Conservation (phyloP, 2,888 invertebrate species). For the Polia nebulosa region DNA sequence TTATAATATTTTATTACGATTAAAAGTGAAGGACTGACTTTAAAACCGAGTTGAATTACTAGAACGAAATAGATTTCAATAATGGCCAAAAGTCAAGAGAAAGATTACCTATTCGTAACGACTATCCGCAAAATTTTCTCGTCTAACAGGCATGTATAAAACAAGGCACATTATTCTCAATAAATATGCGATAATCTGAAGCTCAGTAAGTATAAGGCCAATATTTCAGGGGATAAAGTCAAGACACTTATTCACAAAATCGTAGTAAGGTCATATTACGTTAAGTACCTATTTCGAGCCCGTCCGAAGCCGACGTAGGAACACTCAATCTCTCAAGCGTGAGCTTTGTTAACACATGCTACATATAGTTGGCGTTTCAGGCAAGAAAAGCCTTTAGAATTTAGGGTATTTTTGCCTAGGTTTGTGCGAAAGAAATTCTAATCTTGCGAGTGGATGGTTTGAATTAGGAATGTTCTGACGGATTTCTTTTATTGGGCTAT, state of each 20-base stretch:
- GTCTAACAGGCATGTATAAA: not conserved
- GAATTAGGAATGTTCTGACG: not conserved
- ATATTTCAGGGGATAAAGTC: conserved; percentile 16
- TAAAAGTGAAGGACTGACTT: too few species aligned
- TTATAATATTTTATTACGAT: too few species aligned
- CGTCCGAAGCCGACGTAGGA: conserved; percentile 13
- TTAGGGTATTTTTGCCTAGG: not conserved
- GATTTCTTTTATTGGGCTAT: not conserved
- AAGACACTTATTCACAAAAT: conserved; percentile 28
- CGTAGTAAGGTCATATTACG: conserved; percentile 14
- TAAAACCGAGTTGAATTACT: too few species aligned
- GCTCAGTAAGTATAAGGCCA: conserved; percentile 13
- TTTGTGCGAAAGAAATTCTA: conserved; percentile 1
- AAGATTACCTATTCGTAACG: too few species aligned
- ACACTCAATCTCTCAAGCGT: conserved; percentile 42
- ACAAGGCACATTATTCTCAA: not conserved
- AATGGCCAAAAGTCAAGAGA: too few species aligned
- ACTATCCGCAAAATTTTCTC: not conserved
- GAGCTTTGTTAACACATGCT: conserved; percentile 48
- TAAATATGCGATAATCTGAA: conserved; percentile 15
- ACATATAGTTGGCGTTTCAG: conserved; percentile 29
- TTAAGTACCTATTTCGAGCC: conserved; percentile 4
- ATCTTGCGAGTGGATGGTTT: not conserved
- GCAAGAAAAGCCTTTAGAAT: conserved; percentile 16
- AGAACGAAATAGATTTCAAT: too few species aligned